Base-by-base conservation (phyloP, 2,888 invertebrate species). In the Aethes cnicana region DNA sequence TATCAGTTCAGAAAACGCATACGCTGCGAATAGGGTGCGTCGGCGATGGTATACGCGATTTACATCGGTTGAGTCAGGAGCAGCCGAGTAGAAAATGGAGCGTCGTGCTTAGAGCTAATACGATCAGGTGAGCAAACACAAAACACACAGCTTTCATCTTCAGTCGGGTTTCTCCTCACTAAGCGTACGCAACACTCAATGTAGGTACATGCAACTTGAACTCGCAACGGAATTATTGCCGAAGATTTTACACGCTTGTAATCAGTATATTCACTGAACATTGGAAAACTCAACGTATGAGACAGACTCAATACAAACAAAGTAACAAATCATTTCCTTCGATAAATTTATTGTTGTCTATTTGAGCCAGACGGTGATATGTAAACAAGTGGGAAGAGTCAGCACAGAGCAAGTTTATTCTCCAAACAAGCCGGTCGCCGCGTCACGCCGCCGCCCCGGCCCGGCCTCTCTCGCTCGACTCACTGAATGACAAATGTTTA, bases 121-220 rank as follows among this genome's bases (percentile, higher is more conserved):
- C 84, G 88, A 87, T 87, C 86, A 86, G 76, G 78, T 84, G 86
- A 81, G 82, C 84, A 85, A 86, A 85, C 81, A 83, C 81, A 80
- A 76, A 79, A 76, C 75, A 71, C 69, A 66, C 61, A 66, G 87
- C 88, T 89, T 89, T 89, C 87, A 89, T 89, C 88, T 88, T 84
- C 85, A 81, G 71, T 81, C 78, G 74, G 74, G 77, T 84, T 79
- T 85, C 74, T 78, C 77, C 67, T 58, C 58, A 55, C 55, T 62
- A 56, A 58, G 62, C 58, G 57, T 14, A 37, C 54, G 47, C 43
- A 46, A 72, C 66, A 61, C 42, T 9, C 20, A 36, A 47, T 6
- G 26, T 33, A 47, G 21, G 28, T 20, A 46, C 33, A 23, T 43
- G 30, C 21, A 12, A 23, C n/a, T n/a, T n/a, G n/a, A n/a, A n/a